Conservation (phyloP, 1,140 invertebrate genomes). For the Linepithema humile region DNA sequence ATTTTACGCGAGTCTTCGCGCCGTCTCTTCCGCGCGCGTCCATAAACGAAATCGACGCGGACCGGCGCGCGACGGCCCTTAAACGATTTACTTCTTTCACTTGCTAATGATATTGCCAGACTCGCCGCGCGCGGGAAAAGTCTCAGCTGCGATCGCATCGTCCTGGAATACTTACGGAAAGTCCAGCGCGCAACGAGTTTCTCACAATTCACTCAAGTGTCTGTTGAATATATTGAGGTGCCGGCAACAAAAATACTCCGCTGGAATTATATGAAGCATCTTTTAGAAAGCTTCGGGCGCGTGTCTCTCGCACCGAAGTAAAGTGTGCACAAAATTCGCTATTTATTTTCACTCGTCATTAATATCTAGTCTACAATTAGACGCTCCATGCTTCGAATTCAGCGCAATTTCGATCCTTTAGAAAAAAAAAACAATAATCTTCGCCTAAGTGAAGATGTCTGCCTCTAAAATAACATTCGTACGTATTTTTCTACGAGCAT, state of each 20-base stretch:
- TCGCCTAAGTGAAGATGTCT: too few species aligned
- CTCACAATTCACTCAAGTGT: conserved; percentile 39
- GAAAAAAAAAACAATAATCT: too few species aligned
- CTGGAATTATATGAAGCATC: neutral
- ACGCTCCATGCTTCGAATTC: neutral
- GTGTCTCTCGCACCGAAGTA: neutral
- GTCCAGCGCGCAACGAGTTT: conserved; percentile 22
- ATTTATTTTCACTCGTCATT: neutral
- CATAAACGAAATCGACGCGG: conserved; percentile 31
- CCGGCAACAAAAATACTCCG: neutral
- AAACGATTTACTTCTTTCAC: conserved; percentile 56
- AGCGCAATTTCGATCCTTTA: too few species aligned
- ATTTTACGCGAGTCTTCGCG: conserved; percentile 40
- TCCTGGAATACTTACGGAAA: conserved; percentile 29
- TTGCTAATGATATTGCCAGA: conserved; percentile 51
- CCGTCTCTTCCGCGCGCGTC: conserved; percentile 24
- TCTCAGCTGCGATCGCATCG: conserved; percentile 43
- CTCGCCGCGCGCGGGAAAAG: conserved; percentile 31
- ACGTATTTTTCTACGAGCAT: neutral
- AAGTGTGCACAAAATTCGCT: neutral
- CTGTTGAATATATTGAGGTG: conserved; percentile 14
- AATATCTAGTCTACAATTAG: too few species aligned
- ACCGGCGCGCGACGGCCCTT: conserved; percentile 28
- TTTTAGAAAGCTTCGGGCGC: neutral
- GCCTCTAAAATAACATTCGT: too few species aligned